These are phyloP conservation scores for Myrmecobius fasciatus DNA, from an alignment of 2,113 vertebrate genomes.

Conservation along the genomic window DNA sequence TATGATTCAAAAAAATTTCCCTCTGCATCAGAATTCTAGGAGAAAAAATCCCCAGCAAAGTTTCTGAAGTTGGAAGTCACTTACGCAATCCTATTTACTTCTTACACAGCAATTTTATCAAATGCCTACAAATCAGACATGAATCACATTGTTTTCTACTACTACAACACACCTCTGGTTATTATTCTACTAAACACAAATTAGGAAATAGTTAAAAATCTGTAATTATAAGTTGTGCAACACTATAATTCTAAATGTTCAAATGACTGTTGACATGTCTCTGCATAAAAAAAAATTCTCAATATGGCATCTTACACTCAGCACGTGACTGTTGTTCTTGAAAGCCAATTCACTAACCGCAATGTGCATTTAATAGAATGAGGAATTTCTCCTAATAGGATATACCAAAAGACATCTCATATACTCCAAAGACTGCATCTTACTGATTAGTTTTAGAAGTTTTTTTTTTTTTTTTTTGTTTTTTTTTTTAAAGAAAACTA, in stretches of 20 bases:
- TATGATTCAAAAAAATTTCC: neutral
- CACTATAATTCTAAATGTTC: neutral
- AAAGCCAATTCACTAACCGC: neutral
- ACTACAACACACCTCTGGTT: neutral
- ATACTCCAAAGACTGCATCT: neutral
- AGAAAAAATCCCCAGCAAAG: neutral
- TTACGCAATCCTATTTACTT: neutral
- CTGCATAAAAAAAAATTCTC: neutral
- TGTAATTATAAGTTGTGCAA: neutral
- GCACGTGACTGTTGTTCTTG: neutral
- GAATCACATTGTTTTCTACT: neutral
- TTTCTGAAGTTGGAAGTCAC: neutral
- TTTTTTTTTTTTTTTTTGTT: no score
- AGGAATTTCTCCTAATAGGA: slow-evolving; percentile 1
- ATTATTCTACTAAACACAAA: neutral
- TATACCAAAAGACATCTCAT: neutral
- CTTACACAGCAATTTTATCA: slow-evolving; percentile 4
- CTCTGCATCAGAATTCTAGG: neutral
- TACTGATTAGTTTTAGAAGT: neutral
- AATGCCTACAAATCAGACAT: neutral
- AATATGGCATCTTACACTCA: neutral
- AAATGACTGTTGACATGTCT: neutral
- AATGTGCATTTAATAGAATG: slow-evolving; percentile 11
- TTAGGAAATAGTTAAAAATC: neutral
- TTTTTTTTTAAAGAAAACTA: no score